Conservation (phyloP, 2,888 invertebrate genomes). For the Punctoribates punctum region DNA sequence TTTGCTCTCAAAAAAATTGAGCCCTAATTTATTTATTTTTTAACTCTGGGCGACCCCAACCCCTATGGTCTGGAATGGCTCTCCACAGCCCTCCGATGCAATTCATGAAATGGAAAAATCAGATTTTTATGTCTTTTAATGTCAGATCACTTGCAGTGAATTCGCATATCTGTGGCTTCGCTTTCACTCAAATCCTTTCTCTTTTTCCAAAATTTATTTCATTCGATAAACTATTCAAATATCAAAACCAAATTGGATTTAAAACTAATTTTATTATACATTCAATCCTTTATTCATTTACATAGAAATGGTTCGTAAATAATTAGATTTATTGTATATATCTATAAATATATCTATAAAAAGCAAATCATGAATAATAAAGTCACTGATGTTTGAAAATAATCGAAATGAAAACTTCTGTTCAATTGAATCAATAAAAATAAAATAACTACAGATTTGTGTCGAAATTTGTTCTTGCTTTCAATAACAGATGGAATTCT, state of each 20-base stretch:
- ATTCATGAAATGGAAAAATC: constrained; percentile 24
- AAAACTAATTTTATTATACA: neutral
- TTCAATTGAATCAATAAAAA: too few relatives aligned
- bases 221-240: neutral
- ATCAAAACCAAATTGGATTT: neutral
- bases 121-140: neutral
- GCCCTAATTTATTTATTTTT: too few relatives aligned
- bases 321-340: too few relatives aligned
- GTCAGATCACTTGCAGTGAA: neutral
- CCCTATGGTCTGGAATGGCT: neutral
- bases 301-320: too few relatives aligned
- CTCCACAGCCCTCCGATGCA: neutral
- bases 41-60: neutral
- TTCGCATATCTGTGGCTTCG: neutral
- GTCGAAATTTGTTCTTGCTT: too few relatives aligned
- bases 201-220: neutral
- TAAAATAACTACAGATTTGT: too few relatives aligned
- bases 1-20: neutral
- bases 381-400: too few relatives aligned
- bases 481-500: too few relatives aligned
- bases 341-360: too few relatives aligned
- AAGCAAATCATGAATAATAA: too few relatives aligned
- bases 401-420: too few relatives aligned
- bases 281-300: neutral
- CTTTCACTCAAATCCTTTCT: neutral